Base-by-base conservation (phyloP, 2,797 vertebrate genomes). In the Psittacula derbiana region DNA sequence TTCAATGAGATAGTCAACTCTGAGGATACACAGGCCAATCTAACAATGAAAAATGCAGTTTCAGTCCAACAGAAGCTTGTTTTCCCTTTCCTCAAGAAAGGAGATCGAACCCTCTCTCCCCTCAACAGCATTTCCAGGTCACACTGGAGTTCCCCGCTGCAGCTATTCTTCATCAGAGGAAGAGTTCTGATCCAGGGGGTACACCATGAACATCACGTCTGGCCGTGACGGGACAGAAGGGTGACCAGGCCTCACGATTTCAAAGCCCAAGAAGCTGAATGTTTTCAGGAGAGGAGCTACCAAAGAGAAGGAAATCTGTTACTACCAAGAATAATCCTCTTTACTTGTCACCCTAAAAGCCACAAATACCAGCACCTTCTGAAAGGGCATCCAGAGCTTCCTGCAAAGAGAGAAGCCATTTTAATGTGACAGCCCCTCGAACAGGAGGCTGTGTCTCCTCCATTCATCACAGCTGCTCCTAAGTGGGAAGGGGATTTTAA, bases 211-310 rank as follows among this genome's bases (percentile, higher is more conserved):
- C 98, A 98, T 98, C 97, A 99, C 98, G 12, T 99, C 99, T 4
- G 98, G 98, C 93, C 98, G 98, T 7, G 97, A 97, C 2, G 99
- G 99, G 78, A 99, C 98, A 92, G 98, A 98, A 30, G 99, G 98
- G 96, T 99, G 98, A 33, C 98, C 99, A 30, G 99, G 99, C 96
- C 98, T 98, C 96, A 99, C 99, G 84, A 99, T 98, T 98, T 99
- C 98, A 93, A 99, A 99, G 96, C 99, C 99, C 98, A 99, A 96
- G 96, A 99, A 99, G 98, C 99, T 98, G 98, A 99, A 99, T 11
- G 99, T 99, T 98, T 98, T 99, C 97, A 99, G 98, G 97, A 99
- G 98, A 38, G 98, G 98, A 98, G 98, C 99, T 98, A 94, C 43
- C 96, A 50, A 87, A 94, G 70, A 95, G 66, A 93, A 91, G 84